These are phyloP conservation scores for Lasioglossum zephyrum DNA, from an alignment of 2,888 invertebrate species.

Conservation along the genomic window DNA sequence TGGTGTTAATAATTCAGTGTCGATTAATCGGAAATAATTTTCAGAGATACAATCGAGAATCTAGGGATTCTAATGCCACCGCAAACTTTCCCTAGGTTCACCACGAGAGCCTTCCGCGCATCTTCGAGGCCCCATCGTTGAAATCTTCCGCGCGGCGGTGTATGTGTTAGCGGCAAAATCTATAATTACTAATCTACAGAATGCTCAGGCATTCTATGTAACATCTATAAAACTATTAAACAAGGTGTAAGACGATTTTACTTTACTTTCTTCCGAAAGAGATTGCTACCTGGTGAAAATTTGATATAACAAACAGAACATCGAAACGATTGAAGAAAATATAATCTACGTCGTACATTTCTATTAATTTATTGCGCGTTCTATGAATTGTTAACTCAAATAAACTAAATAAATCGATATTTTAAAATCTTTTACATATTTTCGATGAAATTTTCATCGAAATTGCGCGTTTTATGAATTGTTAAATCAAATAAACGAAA, in stretches of 20 bases:
- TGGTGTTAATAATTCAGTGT: neutral
- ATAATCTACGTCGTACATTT: neutral
- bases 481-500: too few species aligned
- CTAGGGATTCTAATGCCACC: neutral
- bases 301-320: neutral
- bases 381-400: too few species aligned
- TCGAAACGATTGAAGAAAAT: neutral
- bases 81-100: neutral
- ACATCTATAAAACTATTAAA: neutral
- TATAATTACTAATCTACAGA: neutral
- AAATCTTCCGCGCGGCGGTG: neutral
- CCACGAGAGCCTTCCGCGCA: neutral
- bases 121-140: neutral
- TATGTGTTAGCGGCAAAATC: neutral
- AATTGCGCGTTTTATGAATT: too few species aligned
- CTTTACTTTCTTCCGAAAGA: neutral
- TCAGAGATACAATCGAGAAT: neutral
- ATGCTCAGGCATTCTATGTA: too few species aligned
- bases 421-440: too few species aligned
- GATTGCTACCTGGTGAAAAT: neutral
- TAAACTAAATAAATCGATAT: too few species aligned
- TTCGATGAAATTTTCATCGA: too few species aligned
- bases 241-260: neutral
- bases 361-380: too few species aligned
- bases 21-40: neutral